A percentile compares a stretch with the other conserved stretches of the same genome.
Conservation (phyloP, 2,888 invertebrate genomes). For the Leucophenga montana region DNA sequence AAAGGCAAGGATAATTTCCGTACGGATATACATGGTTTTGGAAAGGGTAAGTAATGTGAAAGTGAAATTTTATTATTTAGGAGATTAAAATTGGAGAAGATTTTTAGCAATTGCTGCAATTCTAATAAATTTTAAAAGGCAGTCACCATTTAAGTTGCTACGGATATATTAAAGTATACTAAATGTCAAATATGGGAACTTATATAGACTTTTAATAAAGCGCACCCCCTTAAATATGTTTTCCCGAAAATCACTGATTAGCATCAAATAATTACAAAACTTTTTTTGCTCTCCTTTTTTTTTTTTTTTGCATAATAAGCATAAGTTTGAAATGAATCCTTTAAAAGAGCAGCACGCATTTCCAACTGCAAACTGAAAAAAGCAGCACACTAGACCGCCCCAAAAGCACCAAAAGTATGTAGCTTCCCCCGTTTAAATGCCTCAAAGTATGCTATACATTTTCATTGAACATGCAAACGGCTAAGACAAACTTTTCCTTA, state of each 20-base stretch:
- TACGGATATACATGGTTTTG: conserved; percentile 78
- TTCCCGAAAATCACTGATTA: conserved; percentile 51
- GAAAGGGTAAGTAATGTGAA: conserved; percentile 76
- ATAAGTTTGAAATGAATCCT: conserved; percentile 37
- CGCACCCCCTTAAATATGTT: background rate
- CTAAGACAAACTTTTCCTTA: conserved; percentile 52
- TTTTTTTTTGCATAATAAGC: conserved; percentile 13
- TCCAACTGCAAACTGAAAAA: conserved; percentile 17
- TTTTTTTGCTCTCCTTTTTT: conserved; percentile 33
- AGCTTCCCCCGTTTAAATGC: no score
- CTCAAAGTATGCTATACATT: background rate
- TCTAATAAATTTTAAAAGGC: background rate
- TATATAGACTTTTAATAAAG: background rate
- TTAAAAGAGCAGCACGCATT: background rate
- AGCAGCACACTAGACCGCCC: no score
- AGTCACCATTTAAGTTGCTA: background rate
- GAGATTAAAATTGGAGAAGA: background rate
- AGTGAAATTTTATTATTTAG: background rate
- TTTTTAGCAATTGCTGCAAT: background rate
- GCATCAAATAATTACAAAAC: conserved; percentile 69
- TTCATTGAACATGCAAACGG: conserved; percentile 16
- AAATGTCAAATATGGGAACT: background rate
- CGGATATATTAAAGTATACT: background rate
- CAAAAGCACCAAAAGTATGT: no score
- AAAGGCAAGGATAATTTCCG: conserved; percentile 84